These are phyloP conservation scores for Sphyrna mokarran DNA, from an alignment of 2,113 vertebrate species.

Conservation along the genomic window DNA sequence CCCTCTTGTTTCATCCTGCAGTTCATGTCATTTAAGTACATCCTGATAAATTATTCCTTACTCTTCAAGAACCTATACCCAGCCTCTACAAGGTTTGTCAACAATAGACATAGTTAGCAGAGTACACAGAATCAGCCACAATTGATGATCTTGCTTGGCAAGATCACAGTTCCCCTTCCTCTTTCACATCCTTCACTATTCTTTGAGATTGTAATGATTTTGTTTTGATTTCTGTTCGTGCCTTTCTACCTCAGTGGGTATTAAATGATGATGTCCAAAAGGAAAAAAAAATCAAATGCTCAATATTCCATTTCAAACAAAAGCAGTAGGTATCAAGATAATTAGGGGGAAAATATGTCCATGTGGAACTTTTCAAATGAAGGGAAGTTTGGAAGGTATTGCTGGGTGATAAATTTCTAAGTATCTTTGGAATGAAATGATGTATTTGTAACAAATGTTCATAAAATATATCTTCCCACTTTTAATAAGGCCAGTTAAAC, in stretches of 20 bases:
- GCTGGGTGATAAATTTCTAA: not conserved
- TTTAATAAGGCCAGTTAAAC: not conserved
- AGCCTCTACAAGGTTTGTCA: not conserved
- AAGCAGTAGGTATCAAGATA: not conserved
- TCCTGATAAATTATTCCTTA: conserved; percentile 43
- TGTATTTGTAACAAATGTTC: not conserved
- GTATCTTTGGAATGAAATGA: not conserved
- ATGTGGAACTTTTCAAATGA: not conserved
- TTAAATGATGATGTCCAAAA: not conserved
- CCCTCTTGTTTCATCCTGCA: conserved; percentile 34
- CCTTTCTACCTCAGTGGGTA: not conserved
- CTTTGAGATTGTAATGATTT: conserved; percentile 4
- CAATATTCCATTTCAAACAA: not conserved
- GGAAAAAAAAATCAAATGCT: not conserved
- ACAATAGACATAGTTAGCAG: not conserved
- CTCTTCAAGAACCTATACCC: conserved; percentile 19
- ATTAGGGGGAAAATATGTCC: not conserved
- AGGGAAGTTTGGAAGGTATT: not conserved
- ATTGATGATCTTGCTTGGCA: not conserved
- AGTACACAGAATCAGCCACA: not conserved
- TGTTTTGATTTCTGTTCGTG: not conserved
- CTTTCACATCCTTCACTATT: not conserved
- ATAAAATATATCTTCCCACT: not conserved
- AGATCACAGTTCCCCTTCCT: not conserved
- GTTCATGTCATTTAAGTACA: conserved; percentile 42